phyloP scores from a whole-genome alignment of 2,888 invertebrate genomes.

The Spodoptera littoralis region DNA sequence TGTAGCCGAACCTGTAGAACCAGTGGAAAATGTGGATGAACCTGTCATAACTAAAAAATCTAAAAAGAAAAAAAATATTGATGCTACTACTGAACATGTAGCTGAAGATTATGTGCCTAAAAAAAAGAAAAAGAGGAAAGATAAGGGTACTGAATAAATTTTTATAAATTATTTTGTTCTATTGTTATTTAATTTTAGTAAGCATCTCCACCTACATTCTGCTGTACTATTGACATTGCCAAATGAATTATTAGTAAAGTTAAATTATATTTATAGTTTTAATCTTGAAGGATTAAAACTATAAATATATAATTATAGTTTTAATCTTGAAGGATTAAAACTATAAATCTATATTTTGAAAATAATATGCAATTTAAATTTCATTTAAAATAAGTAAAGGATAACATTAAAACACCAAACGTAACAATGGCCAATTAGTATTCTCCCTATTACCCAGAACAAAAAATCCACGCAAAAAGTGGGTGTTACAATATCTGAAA shows the following conservation, averaged over 20 bases:
- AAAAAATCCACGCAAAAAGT: not conserved
- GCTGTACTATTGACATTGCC: too few relatives aligned
- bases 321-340: too few relatives aligned
- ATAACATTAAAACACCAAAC: too few relatives aligned
- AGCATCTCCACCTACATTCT: not conserved
- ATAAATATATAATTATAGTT: too few relatives aligned
- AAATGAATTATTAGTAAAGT: too few relatives aligned
- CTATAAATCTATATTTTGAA: too few relatives aligned
- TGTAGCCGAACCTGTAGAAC: constrained; percentile 25
- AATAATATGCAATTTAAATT: too few relatives aligned
- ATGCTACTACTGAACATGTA: constrained; percentile 32
- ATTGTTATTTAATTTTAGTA: not conserved
- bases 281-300: too few relatives aligned
- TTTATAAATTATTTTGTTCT: constrained; percentile 1
- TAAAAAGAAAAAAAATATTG: constrained; percentile 30
- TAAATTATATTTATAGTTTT: too few relatives aligned
- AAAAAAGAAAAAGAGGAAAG: constrained; percentile 80
- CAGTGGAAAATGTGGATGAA: constrained; percentile 22
- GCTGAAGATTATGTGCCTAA: constrained; percentile 68
- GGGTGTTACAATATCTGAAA: too few relatives aligned
- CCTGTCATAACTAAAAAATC: constrained; percentile 23
- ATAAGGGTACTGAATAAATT: constrained; percentile 58
- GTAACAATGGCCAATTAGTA: too few relatives aligned
- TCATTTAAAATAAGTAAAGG: too few relatives aligned
- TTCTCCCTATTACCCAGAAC: not conserved